Base-by-base conservation (phyloP, 1,140 invertebrate species). In the Trypoxylus dichotomus region DNA sequence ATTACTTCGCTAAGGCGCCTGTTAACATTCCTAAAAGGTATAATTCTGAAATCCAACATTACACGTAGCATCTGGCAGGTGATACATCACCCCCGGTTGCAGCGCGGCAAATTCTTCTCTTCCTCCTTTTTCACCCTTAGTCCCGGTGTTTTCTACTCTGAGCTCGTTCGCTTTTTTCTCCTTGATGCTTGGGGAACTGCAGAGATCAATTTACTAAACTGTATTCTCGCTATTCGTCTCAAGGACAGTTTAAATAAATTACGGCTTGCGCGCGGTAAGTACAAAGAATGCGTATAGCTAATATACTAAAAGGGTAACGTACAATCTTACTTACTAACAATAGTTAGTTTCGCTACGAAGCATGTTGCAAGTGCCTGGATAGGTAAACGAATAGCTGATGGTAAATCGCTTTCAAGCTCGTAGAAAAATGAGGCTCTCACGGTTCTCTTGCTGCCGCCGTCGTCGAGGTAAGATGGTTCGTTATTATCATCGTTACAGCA, bases 401-500 rank as follows among this genome's bases (percentile, higher is more conserved):
- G 60, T 68, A 68, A 68, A 68, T 68, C 13, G 21, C 21, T 68
- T 25, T 27, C 60, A 29, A 13, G 27, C 27, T 24, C 47, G 47
- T 54, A 25, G 60, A 60, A 60, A 24, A 60, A 21, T 21, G 58
- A n/a, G 21, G n/a, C 21, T 60, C n/a, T 60, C 58, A 19, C n/a
- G n/a, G 58, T n/a, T 15, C 58, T 60, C 58, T 68, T 15, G 11
- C 24, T 6, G 47, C n/a, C 47, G 47, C 1, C 47, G 47, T 54
- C 47, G 47, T 54, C 19, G 19, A 15, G 47, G 63, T 42, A 76
- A 72, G 75, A 73, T 73, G 43, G 47, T 79, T 58, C 42, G 68
- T 63, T 74, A 77, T 74, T 77, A 74, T 75, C 73, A 58, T 75
- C 73, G 77, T 78, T 77, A 73, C 13, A 29, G 60, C 27, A 27